Conservation (phyloP, 2,113 vertebrate species). For the Aleadryas rufinucha region DNA sequence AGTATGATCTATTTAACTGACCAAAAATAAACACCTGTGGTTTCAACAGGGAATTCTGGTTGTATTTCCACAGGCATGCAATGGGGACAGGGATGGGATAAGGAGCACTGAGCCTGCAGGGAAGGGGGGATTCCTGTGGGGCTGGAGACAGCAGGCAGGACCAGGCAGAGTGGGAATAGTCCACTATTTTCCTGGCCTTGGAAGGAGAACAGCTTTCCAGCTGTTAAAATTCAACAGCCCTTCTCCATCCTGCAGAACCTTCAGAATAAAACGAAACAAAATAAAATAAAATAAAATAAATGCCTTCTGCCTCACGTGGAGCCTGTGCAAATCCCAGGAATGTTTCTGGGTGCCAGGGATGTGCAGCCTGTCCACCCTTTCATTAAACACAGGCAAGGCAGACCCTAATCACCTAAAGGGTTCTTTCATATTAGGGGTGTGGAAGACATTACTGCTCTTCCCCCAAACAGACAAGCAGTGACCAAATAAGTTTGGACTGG, state of each 20-base stretch:
- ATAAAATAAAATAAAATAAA: neutral
- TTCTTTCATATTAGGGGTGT: neutral
- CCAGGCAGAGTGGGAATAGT: neutral
- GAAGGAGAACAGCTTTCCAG: neutral
- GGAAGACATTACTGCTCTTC: neutral
- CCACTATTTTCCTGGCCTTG: too few relatives aligned
- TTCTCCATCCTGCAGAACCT: neutral
- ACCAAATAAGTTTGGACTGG: neutral
- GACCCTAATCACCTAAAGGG: neutral
- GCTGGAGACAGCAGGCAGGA: neutral
- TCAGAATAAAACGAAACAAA: too few relatives aligned
- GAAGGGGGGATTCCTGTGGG: neutral
- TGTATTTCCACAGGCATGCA: neutral
- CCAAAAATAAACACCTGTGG: neutral
- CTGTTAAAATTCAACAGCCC: neutral
- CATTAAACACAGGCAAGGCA: neutral
- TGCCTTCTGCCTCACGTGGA: rapidly evolving
- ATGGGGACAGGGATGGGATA: rapidly evolving
- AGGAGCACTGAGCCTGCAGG: neutral
- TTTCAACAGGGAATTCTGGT: neutral
- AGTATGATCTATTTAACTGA: neutral
- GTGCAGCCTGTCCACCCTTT: neutral
- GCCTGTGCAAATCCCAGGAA: neutral
- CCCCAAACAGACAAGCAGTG: neutral
- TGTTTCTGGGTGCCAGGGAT: neutral